Evolutionary conservation across 2,113 vertebrate species (phyloP).

Genomic region (Petroica traversi): DNA sequence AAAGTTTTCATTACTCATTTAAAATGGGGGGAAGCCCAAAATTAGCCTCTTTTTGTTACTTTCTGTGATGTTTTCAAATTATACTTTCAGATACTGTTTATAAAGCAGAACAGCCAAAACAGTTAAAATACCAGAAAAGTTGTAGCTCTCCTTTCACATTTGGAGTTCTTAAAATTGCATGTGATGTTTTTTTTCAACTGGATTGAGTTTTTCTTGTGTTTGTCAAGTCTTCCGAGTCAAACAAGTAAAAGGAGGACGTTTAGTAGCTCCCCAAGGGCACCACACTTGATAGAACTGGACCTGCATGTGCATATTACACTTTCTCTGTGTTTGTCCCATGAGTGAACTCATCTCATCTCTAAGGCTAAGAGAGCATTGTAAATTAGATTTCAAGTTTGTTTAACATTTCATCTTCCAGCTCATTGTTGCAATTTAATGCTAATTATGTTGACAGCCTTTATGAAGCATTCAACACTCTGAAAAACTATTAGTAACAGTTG

Average conservation of each 20-base stretch:
- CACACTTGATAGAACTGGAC: neutral
- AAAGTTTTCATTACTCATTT: neutral
- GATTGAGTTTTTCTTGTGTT: neutral
- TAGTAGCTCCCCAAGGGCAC: neutral
- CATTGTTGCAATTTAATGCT: neutral
- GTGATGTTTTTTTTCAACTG: neutral
- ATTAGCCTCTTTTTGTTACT: neutral
- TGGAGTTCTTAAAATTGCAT: neutral
- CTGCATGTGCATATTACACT: neutral
- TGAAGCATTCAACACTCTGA: neutral
- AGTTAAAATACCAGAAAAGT: neutral
- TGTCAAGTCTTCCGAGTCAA: neutral
- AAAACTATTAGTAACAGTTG: neutral
- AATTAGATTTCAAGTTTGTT: neutral
- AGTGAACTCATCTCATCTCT: neutral
- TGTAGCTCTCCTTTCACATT: neutral
- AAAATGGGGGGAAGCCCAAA: fast-evolving
- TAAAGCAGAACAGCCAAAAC: neutral
- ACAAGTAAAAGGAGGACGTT: neutral
- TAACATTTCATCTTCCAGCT: neutral
- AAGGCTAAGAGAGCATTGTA: neutral
- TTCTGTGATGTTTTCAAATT: neutral
- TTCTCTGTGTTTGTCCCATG: neutral
- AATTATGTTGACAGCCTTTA: neutral
- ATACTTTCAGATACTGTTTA: neutral